phyloP scores from a whole-genome alignment of 2,888 invertebrate genomes.

The Lasioglossum pauxillum region DNA sequence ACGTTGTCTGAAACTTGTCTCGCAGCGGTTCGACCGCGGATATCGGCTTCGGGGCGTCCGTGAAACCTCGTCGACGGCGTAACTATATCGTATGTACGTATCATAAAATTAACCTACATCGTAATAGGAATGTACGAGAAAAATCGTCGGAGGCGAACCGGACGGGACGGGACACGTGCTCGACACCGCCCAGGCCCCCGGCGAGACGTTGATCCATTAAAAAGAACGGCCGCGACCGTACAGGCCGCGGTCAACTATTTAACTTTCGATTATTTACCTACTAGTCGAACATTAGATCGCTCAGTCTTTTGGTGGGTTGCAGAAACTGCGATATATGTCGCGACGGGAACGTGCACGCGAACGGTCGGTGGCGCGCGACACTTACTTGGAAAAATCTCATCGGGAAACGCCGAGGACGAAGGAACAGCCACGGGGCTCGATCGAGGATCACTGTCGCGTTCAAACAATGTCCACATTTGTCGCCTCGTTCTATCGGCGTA shows the following conservation, averaged over 20 bases:
- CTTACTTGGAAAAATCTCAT: conserved; percentile 17
- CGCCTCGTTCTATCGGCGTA: background rate
- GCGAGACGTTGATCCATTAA: conserved; percentile 46
- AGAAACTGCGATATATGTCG: conserved; percentile 65
- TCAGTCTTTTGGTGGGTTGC: conserved; percentile 81
- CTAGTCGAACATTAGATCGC: conserved; percentile 70
- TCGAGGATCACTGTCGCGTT: background rate
- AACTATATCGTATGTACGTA: conserved; percentile 63
- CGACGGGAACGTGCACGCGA: conserved; percentile 44
- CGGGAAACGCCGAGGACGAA: conserved; percentile 15
- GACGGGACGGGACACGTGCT: background rate
- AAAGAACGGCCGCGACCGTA: conserved; percentile 34
- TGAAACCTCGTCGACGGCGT: conserved; percentile 33
- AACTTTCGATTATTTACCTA: conserved; percentile 57
- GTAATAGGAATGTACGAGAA: conserved; percentile 71
- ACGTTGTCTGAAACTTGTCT: background rate
- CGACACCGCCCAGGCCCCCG: conserved; percentile 3
- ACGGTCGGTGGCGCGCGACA: conserved; percentile 22
- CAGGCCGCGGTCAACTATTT: conserved; percentile 25
- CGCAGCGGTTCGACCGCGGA: background rate
- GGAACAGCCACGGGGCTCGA: background rate
- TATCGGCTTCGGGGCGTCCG: background rate
- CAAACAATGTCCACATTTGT: background rate
- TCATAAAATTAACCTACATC: conserved; percentile 70
- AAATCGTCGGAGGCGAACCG: conserved; percentile 25